Base-by-base conservation (phyloP, 2,888 invertebrate genomes). In the Melieria omissa region DNA sequence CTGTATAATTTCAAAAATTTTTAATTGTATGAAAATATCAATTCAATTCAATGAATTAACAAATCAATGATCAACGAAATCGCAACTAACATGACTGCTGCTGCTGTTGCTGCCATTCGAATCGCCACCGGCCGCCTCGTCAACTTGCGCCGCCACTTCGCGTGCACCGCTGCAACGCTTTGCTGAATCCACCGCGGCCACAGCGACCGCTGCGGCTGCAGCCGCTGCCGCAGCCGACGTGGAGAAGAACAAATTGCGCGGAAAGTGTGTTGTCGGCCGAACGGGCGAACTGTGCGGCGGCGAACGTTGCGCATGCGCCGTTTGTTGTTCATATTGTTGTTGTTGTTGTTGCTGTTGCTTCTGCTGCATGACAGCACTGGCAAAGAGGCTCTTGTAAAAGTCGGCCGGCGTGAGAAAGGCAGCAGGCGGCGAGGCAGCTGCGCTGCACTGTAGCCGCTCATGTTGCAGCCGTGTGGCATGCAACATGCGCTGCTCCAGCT, bases 311-410 rank as follows among this genome's bases (percentile, higher is more conserved):
- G 62, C 29, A n/a, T 46, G 64, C 5, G 12, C 29, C 29, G 29
- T 29, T 29, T 29, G 29, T 10, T 66, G 62, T 57, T 29, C 54
- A 10, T 65, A 65, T 14, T 72, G 52, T 10, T 69, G 69, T 14
- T 73, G 74, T 49, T 79, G 78, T 5, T 78, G 77, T 8, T 81
- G 80, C 14, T 81, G 82, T 16, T 81, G 81, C 54, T 79, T 78
- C 62, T 90, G 90, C 67, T 91, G 88, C 10, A 86, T 76, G 14
- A 91, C 90, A n/a, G 91, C 91, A 83, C 89, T 93, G 10, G 93
- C 93, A 81, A 94, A 87, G 75, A 94, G 89, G 80, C 91, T 94
- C 86, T 94, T 94, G 83, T 94, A 94, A 79, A 94, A 88, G 82
- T 94, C 93, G 70, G 93, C 91, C 9, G 93, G 93, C 75, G 94